Conservation (phyloP, 2,113 vertebrate genomes). For the Plestiodon gilberti region DNA sequence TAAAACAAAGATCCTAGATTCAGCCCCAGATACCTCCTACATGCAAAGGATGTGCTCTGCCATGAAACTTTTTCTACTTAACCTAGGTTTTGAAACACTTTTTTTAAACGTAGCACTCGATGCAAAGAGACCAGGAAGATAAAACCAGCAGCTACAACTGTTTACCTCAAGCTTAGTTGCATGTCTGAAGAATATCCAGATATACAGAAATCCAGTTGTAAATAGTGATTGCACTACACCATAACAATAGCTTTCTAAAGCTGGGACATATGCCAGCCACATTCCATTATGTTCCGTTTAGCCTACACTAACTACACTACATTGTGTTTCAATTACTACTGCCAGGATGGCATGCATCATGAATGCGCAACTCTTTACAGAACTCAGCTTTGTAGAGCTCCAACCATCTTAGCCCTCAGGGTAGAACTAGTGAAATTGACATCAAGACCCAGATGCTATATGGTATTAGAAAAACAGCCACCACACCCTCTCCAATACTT, state of each 20-base stretch:
- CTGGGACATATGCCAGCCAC: slow-evolving; percentile 10
- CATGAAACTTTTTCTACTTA: no score
- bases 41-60: no score
- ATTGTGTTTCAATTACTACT: slow-evolving; percentile 52
- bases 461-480: no score
- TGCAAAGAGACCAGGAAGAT: not conserved
- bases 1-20: no score
- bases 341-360: slow-evolving; percentile 57
- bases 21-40: no score
- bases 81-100: no score
- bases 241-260: not conserved
- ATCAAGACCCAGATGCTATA: not conserved
- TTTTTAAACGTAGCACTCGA: not conserved
- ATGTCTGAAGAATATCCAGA: not conserved
- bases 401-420: not conserved
- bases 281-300: slow-evolving; percentile 58
- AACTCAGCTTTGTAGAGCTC: not conserved
- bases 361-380: slow-evolving; percentile 52
- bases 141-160: not conserved
- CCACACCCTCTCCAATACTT: not conserved
- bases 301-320: not conserved
- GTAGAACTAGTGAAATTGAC: not conserved
- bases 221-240: not conserved
- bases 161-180: not conserved
- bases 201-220: not conserved